Evolutionary conservation across 1,140 invertebrate species (phyloP).

Genomic region (Dolichoris vasculosae): DNA sequence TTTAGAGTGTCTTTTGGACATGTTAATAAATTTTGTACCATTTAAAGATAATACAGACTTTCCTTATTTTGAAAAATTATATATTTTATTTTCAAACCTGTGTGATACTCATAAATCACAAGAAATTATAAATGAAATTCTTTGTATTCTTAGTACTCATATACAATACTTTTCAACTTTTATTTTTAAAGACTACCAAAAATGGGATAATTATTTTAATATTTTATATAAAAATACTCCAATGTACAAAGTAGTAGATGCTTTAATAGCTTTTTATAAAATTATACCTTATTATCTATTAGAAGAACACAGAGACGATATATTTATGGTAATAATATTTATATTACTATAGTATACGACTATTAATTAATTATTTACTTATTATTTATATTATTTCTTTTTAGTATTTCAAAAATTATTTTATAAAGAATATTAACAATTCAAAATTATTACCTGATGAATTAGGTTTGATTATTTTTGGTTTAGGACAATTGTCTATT

Average conservation of each 20-base stretch:
- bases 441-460: slow-evolving; percentile 30
- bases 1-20: slow-evolving; percentile 57
- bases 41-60: slow-evolving; percentile 18
- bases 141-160: slow-evolving; percentile 58
- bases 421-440: slow-evolving; percentile 49
- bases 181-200: slow-evolving; percentile 61
- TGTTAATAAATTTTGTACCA: slow-evolving; percentile 53
- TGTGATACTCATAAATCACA: slow-evolving; percentile 32
- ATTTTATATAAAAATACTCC: slow-evolving; percentile 44
- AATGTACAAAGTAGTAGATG: slow-evolving; percentile 57
- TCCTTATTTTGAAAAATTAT: slow-evolving; percentile 39
- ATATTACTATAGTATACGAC: slow-evolving; percentile 16
- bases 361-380: slow-evolving; percentile 10
- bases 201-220: slow-evolving; percentile 61
- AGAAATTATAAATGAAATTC: slow-evolving; percentile 47
- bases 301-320: slow-evolving; percentile 50
- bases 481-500: slow-evolving; percentile 65
- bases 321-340: slow-evolving; percentile 48
- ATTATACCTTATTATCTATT: slow-evolving; percentile 59
- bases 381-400: slow-evolving; percentile 27
- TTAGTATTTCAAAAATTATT: slow-evolving; percentile 60
- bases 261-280: slow-evolving; percentile 65
- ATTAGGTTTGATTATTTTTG: slow-evolving; percentile 61
- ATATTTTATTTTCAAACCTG: slow-evolving; percentile 52
- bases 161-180: slow-evolving; percentile 57